Base-by-base conservation (phyloP, 2,888 invertebrate genomes). In the Omphaloscelis lunosa region DNA sequence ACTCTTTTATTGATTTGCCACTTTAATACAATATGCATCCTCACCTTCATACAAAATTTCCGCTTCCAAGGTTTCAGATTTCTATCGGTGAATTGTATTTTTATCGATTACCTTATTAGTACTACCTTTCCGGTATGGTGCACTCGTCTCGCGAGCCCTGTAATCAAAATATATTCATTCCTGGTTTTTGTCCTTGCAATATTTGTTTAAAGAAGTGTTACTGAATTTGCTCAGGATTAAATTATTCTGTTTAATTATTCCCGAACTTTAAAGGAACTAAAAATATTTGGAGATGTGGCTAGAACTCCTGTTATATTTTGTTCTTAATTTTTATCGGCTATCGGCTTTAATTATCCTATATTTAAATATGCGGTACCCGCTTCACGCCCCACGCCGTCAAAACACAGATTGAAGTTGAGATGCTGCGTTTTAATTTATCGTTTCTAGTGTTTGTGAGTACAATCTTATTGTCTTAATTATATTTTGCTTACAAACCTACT, bases 61-160 rank as follows among this genome's bases (percentile, higher is more conserved):
- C 48, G 0, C 15, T 9, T 51, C 20, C 15, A n/a, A 41, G 6
- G 61, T 34, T 34, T 5, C 66, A 67, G 34, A 67, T 67, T 67
- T 70, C 34, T 58, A 53, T 58, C 51, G 6, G 15, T 66, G 20
- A 75, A 41, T 34, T 61, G 23, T 20, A 27, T 29, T 59, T 27
- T 1, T 15, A 80, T 80, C 81, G 81, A 76, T 80, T 58, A 20
- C 7, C 6, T 72, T 72, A 72, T 7, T 29, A 29, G 2, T 17
- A 15, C 27, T 27, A 29, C 1, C 5, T 15, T 58, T 56, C 15
- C 12, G 8, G 56, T n/a, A n/a, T 17, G 56, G 53, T 73, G 59
- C 66, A 79, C 39, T 67, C 67, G 79, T 67, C n/a, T 62, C 27
- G 51, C 7, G 34, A 34, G 65, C 7, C 45, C 27, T 58, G 11